phyloP scores from a whole-genome alignment of 2,113 vertebrate species.

The Alces alces region DNA sequence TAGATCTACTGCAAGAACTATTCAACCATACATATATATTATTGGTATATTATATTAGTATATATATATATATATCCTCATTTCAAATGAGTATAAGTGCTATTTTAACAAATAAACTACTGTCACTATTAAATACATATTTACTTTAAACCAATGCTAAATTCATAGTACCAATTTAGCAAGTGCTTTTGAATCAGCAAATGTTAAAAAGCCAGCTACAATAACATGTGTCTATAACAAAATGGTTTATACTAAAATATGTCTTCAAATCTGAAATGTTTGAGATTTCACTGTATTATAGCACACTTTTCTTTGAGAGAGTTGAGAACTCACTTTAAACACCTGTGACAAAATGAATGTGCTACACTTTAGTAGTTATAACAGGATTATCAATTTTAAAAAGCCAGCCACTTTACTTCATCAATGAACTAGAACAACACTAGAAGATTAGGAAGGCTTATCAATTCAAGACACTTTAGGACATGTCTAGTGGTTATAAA shows the following conservation, averaged over 20 bases:
- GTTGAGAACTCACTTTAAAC: background rate
- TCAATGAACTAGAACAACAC: conserved; percentile 76
- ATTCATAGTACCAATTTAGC: background rate
- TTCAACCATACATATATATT: no score
- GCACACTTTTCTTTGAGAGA: conserved; percentile 8
- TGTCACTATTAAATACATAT: background rate
- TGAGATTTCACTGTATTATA: background rate
- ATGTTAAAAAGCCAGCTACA: background rate
- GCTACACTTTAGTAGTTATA: conserved; percentile 50
- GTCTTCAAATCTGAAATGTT: background rate
- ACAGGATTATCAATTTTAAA: conserved; percentile 55
- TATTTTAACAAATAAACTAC: background rate
- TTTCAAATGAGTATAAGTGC: background rate
- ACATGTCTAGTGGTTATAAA: conserved; percentile 75
- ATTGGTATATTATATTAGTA: background rate
- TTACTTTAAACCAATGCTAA: background rate
- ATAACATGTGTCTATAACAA: background rate
- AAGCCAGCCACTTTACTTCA: conserved; percentile 75
- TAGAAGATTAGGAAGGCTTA: conserved; percentile 74
- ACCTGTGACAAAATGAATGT: conserved; percentile 10
- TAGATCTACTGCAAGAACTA: background rate
- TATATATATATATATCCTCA: background rate
- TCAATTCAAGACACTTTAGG: conserved; percentile 78
- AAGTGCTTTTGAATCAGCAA: background rate
- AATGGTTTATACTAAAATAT: background rate